Evolutionary conservation across 2,113 vertebrate species (phyloP).

Genomic region (Eurystomus gularis): DNA sequence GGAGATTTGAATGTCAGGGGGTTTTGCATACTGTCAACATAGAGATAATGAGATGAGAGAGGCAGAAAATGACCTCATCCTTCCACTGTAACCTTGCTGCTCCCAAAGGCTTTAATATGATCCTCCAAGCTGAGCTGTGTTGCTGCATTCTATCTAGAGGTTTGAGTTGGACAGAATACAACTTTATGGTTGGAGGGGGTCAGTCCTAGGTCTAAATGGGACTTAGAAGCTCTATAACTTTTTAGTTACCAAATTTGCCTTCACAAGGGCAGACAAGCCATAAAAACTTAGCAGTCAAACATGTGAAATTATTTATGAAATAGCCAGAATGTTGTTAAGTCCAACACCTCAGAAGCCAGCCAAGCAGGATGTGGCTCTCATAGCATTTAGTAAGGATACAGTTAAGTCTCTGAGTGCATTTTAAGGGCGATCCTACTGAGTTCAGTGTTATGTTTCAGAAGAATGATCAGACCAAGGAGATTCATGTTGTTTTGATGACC

Average conservation of each 20-base stretch:
- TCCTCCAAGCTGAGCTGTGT: neutral
- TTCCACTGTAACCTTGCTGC: constrained; percentile 7
- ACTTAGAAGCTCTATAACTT: neutral
- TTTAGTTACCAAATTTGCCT: neutral
- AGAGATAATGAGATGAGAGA: constrained; percentile 20
- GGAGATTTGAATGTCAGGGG: neutral
- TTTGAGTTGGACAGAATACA: neutral
- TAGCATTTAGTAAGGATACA: neutral
- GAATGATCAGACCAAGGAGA: neutral
- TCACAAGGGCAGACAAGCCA: neutral
- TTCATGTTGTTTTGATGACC: neutral
- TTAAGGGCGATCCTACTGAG: neutral
- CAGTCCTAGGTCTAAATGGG: neutral
- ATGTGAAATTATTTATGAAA: neutral
- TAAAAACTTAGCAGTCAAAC: neutral
- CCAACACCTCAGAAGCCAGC: neutral
- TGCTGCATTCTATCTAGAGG: neutral
- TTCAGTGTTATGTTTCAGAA: neutral
- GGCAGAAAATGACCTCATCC: constrained; percentile 44
- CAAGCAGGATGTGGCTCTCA: neutral
- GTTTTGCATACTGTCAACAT: neutral
- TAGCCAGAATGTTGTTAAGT: neutral
- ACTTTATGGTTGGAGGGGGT: neutral
- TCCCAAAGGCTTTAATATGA: constrained; percentile 44
- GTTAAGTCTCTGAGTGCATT: neutral